Evolutionary conservation across 1,140 invertebrate genomes (phyloP).

Genomic region (Oscheius sp.): DNA sequence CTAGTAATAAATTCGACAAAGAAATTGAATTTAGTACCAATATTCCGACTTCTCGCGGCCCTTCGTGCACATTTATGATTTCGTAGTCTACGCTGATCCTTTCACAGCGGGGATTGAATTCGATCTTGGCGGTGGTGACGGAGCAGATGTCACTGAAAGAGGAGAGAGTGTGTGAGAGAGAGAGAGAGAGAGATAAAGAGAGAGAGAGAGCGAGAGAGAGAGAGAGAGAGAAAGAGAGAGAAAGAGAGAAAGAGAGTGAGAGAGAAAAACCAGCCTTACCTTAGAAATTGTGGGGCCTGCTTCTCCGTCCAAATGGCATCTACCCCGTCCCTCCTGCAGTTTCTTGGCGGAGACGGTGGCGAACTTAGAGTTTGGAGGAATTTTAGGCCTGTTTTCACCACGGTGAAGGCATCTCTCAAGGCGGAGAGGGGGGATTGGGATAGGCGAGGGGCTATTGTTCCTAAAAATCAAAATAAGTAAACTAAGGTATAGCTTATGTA

Average conservation of each 20-base stretch:
- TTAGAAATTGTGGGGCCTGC: constrained; percentile 17
- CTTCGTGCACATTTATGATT: constrained; percentile 47
- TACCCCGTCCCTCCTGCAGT: constrained; percentile 14
- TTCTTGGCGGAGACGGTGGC: constrained; percentile 1
- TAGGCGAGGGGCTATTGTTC: constrained; percentile 24
- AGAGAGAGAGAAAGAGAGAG: neutral
- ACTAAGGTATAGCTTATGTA: neutral
- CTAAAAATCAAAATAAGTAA: neutral
- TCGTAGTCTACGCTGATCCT: constrained; percentile 51
- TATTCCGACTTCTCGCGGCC: constrained; percentile 44
- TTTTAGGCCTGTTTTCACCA: constrained; percentile 5
- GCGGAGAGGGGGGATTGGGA: constrained; percentile 15
- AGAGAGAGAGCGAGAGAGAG: neutral
- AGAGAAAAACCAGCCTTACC: neutral
- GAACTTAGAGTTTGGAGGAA: neutral
- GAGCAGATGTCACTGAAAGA: constrained; percentile 22
- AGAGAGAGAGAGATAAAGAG: neutral
- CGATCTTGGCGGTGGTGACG: constrained; percentile 34
- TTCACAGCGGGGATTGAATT: constrained; percentile 54
- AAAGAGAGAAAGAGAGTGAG: neutral
- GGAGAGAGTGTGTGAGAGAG: neutral
- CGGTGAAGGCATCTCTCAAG: constrained; percentile 20
- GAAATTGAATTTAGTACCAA: constrained; percentile 33
- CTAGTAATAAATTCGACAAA: constrained; percentile 23
- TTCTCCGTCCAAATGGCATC: constrained; percentile 17